These are phyloP conservation scores for Mythimna vitellina DNA, from an alignment of 2,888 invertebrate species.

Conservation along the genomic window DNA sequence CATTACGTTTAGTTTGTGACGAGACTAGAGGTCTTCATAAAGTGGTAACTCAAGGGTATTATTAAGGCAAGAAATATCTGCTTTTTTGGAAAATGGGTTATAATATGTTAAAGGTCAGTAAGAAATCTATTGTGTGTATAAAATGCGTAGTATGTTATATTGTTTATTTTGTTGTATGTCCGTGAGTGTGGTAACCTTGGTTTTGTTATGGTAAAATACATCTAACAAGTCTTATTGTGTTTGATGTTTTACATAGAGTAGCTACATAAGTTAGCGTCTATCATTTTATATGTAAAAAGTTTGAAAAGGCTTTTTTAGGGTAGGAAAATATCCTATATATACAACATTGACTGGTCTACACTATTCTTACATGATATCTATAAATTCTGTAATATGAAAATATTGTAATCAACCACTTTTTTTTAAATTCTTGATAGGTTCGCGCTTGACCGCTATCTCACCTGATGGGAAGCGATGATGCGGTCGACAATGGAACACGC, in stretches of 20 bases:
- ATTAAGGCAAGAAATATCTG: constrained; percentile 29
- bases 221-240: constrained; percentile 8
- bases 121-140: constrained; percentile 44
- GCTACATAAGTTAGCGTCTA: not conserved
- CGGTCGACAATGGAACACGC: too few relatives aligned
- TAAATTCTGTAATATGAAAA: too few relatives aligned
- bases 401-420: too few relatives aligned
- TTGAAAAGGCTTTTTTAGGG: not conserved
- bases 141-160: constrained; percentile 32
- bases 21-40: not conserved
- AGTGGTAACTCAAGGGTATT: constrained; percentile 28
- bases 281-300: not conserved
- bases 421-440: too few relatives aligned
- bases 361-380: too few relatives aligned
- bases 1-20: not conserved
- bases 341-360: too few relatives aligned
- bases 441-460: too few relatives aligned
- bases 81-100: constrained; percentile 53
- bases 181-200: constrained; percentile 15
- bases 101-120: constrained; percentile 44
- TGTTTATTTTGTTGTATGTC: constrained; percentile 17
- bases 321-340: too few relatives aligned
- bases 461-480: too few relatives aligned
- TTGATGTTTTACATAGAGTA: not conserved
- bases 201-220: constrained; percentile 22